These are phyloP conservation scores for Coluber constrictor DNA, from an alignment of 2,797 vertebrate genomes.

Conservation along the genomic window DNA sequence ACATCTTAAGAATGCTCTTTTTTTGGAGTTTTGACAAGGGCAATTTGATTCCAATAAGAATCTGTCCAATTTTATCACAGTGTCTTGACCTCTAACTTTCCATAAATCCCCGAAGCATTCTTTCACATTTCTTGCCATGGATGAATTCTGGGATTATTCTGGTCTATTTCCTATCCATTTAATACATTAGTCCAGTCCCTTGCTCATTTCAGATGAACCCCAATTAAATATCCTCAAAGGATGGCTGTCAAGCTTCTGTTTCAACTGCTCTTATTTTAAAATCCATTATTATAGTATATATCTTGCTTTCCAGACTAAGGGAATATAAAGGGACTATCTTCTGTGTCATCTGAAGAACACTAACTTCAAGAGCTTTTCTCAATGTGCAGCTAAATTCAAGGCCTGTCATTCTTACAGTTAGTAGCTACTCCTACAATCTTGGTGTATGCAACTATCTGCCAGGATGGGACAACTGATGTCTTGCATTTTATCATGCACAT, in stretches of 20 bases:
- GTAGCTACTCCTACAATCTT: neutral
- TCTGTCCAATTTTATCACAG: constrained; percentile 41
- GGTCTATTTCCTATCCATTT: constrained; percentile 36
- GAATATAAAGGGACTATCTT: neutral
- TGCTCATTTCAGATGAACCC: constrained; percentile 10
- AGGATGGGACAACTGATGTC: neutral
- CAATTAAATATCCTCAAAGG: constrained; percentile 39
- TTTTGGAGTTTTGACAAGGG: constrained; percentile 28
- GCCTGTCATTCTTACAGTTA: neutral
- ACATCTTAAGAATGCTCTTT: neutral
- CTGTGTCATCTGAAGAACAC: neutral
- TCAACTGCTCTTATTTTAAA: neutral
- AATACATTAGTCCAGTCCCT: constrained; percentile 26
- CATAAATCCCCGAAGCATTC: constrained; percentile 25
- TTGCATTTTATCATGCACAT: neutral
- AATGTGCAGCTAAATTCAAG: neutral
- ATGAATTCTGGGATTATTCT: constrained; percentile 33
- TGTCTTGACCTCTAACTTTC: constrained; percentile 48
- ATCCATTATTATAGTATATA: neutral
- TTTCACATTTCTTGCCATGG: neutral
- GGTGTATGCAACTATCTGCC: neutral
- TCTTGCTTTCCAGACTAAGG: neutral
- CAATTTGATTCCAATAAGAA: neutral
- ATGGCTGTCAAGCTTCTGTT: neutral
- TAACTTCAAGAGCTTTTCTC: neutral